phyloP scores from a whole-genome alignment of 2,888 invertebrate species.

The Ephialtes manifestator region DNA sequence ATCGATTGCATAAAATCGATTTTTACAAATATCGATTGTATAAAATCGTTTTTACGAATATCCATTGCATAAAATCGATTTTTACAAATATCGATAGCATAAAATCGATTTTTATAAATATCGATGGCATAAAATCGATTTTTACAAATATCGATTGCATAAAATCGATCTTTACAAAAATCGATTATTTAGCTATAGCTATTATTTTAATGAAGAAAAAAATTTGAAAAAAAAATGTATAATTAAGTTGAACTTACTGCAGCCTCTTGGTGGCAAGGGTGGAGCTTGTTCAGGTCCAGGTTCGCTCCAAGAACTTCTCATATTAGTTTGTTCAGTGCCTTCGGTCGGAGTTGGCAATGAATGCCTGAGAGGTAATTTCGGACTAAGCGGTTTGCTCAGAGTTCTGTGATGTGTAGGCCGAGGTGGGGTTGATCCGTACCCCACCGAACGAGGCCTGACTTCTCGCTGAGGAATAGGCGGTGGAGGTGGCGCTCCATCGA shows the following conservation, averaged over 20 bases:
- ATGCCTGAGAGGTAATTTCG: slow-evolving; percentile 86
- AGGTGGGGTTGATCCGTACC: slow-evolving; percentile 86
- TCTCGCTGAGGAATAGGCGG: slow-evolving; percentile 89
- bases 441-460: slow-evolving; percentile 88
- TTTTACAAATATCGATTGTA: no score
- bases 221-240: not conserved
- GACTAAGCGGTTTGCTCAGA: slow-evolving; percentile 88
- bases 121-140: no score
- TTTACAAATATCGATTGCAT: no score
- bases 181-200: no score
- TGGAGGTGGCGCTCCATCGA: slow-evolving; percentile 79
- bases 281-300: slow-evolving; percentile 88
- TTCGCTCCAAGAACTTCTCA: slow-evolving; percentile 89
- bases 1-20: no score
- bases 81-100: no score
- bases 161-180: no score
- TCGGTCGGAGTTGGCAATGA: slow-evolving; percentile 87
- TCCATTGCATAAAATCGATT: no score
- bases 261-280: slow-evolving; percentile 93
- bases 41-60: no score
- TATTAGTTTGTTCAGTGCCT: slow-evolving; percentile 84
- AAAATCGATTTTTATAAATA: no score
- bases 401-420: slow-evolving; percentile 85
- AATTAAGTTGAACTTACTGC: slow-evolving; percentile 87
- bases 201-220: no score